These are phyloP conservation scores for Aegotheles bennettii DNA, from an alignment of 2,113 vertebrate genomes.

Conservation along the genomic window DNA sequence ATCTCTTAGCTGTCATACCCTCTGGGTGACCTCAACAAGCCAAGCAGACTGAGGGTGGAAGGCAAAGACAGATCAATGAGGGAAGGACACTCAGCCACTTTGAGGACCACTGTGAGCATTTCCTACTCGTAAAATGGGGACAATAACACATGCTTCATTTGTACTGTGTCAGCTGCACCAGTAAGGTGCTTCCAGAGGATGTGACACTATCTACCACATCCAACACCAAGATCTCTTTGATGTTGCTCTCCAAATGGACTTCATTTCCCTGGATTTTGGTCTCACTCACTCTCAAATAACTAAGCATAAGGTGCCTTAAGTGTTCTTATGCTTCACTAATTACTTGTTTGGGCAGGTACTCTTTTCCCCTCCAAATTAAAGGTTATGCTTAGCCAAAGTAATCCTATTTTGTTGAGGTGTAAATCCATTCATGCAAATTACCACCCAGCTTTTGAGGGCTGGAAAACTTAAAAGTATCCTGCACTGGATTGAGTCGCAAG, in stretches of 20 bases:
- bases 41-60: neutral
- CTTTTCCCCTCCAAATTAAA: neutral
- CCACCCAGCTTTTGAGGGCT: neutral
- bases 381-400: neutral
- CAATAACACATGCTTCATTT: neutral
- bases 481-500: neutral
- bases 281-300: neutral
- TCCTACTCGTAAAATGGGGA: neutral
- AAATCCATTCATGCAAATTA: neutral
- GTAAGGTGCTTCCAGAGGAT: neutral
- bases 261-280: neutral
- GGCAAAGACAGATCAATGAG: neutral
- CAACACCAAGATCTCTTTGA: neutral
- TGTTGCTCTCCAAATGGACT: neutral
- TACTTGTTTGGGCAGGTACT: neutral
- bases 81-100: neutral
- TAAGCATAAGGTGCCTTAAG: neutral
- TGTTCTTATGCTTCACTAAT: accelerated
- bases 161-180: neutral
- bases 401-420: neutral
- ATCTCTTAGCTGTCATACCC: neutral
- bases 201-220: neutral
- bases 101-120: neutral
- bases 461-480: neutral
- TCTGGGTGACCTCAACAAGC: neutral